Evolutionary conservation across 1,140 invertebrate genomes (phyloP), one percentile per base, ranked within the genome.

Genomic region (Macrotrachela quadricornifera): DNA sequence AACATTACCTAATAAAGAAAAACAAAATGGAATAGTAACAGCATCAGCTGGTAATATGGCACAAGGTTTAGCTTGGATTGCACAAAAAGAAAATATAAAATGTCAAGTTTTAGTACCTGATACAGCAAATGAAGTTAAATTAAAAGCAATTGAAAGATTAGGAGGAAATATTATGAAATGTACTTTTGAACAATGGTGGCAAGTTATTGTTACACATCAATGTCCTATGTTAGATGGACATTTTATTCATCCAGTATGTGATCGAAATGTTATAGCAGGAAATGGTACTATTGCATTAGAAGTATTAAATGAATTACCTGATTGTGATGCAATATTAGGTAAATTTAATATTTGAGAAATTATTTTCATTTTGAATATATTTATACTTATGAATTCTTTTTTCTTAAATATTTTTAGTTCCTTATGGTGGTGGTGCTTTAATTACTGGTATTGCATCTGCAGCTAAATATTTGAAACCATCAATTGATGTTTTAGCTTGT

Each of bases 1-100:
- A 50, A 14, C n/a, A 62, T 14, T 30, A 58, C 10, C 12, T 38
- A n/a, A 57, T 57, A 12, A 46, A 54, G 41, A 36, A 62, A 11
- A 52, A 30, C 14, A 47, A 16, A 46, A 57, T 38, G 62, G 62
- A 10, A 59, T 65, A 10, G 64, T 60, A 44, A 63, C 63, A 11
- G 62, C 62, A 1, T 64, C 63, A 58, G 59, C 61, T n/a, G 64
- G 64, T 3, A 65, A 65, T 51, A 64, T 65, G 57, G 62, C 62
- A n/a, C 60, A 62, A 51, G 63, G 59, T 10, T 45, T 60, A 15
- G 59, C 63, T 11, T 63, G 58, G 59, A 59, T 51, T 46, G 57
- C 59, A 4, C 56, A 54, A 14, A 48, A 59, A 39, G 36, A 54
- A 9, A 47, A 42, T 0, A 45, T 64, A 14, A 50, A 55, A 0